These are phyloP conservation scores for Rhineura floridana DNA, from an alignment of 2,113 vertebrate species.

Conservation along the genomic window DNA sequence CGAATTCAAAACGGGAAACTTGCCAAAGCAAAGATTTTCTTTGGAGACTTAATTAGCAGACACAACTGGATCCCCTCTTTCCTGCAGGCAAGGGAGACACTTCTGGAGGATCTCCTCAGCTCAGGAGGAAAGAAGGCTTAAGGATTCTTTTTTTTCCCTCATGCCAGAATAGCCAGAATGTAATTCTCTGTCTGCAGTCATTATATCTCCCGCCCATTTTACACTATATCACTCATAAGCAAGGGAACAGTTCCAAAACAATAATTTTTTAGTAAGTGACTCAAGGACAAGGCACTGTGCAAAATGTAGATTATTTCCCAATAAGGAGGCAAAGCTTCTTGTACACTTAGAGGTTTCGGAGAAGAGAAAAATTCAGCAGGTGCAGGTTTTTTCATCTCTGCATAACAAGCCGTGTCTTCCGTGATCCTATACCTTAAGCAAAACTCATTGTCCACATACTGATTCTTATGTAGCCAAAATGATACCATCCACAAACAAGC, in stretches of 20 bases:
- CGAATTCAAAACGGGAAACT: slow-evolving; percentile 39
- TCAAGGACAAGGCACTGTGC: background rate
- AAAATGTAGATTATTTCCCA: background rate
- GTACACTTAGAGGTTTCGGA: too few species aligned
- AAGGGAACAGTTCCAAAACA: slow-evolving; percentile 1
- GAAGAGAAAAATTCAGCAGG: background rate
- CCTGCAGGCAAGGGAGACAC: background rate
- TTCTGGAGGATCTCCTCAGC: background rate
- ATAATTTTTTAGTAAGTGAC: background rate
- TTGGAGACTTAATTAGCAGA: slow-evolving; percentile 43
- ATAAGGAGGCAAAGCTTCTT: background rate
- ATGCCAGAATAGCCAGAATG: slow-evolving; percentile 10
- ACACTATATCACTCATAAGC: background rate
- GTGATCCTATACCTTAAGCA: background rate
- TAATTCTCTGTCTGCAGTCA: background rate
- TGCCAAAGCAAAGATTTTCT: slow-evolving; percentile 38
- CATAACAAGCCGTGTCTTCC: background rate
- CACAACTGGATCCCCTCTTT: slow-evolving; percentile 22
- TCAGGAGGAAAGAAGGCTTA: background rate
- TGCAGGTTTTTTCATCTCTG: background rate
- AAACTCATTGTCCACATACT: background rate
- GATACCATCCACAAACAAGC: background rate
- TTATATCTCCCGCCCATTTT: slow-evolving; percentile 7
- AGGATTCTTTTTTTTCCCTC: slow-evolving; percentile 8
- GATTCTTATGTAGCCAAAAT: background rate